These are phyloP conservation scores for Geotrypetes seraphini DNA, from an alignment of 2,797 vertebrate species.

Conservation along the genomic window DNA sequence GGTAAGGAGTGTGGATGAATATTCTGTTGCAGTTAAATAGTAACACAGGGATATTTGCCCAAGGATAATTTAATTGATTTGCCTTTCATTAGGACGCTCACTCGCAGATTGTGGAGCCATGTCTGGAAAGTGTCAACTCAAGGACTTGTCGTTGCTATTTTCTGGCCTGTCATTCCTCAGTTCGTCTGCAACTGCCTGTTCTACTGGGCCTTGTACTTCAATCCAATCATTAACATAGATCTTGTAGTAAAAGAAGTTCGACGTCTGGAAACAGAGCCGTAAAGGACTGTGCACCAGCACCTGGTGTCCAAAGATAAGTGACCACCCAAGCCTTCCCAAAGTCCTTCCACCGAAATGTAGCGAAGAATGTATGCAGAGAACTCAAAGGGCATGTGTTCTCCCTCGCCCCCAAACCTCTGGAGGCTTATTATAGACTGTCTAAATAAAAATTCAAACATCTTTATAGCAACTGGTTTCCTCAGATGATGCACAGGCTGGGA, in stretches of 20 bases:
- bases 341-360: constrained; percentile 1
- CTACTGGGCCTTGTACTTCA: constrained; percentile 91
- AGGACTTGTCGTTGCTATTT: constrained; percentile 73
- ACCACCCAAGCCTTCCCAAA: not conserved
- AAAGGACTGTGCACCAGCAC: constrained; percentile 6
- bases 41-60: too few species aligned
- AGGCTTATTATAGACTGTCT: too few species aligned
- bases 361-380: not conserved
- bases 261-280: constrained; percentile 73
- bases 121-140: constrained; percentile 77
- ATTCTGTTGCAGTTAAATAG: too few species aligned
- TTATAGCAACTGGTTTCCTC: too few species aligned
- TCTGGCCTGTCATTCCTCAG: constrained; percentile 88
- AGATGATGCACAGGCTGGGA: too few species aligned
- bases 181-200: constrained; percentile 89
- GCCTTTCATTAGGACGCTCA: constrained; percentile 78
- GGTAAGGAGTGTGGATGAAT: too few species aligned
- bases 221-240: constrained; percentile 85
- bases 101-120: constrained; percentile 73
- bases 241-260: constrained; percentile 78
- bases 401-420: too few species aligned
- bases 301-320: not conserved
- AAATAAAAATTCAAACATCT: too few species aligned
- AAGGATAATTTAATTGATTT: too few species aligned
- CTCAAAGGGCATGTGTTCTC: not conserved